A percentile compares a stretch with the other conserved stretches of the same genome.
Conservation (phyloP, 30 jellyfish, hydroid and myxozoan species). For the Catostylus mosaicus region DNA sequence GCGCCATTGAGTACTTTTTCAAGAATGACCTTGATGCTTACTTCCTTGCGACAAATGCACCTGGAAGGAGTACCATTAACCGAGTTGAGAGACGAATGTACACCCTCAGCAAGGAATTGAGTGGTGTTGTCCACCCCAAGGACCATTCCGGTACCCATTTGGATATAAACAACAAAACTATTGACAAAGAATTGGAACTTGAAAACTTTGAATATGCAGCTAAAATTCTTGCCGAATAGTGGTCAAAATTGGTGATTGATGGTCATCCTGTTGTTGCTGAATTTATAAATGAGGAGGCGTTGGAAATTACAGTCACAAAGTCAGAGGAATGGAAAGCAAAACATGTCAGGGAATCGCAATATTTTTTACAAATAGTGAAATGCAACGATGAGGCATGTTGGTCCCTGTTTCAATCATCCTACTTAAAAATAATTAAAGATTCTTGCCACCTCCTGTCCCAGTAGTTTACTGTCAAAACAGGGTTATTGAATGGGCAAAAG, state of each 20-base stretch:
- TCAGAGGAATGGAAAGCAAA: constrained; percentile 57
- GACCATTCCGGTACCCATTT: constrained; percentile 61
- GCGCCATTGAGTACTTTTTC: constrained; percentile 68
- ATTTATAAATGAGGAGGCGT: constrained; percentile 38
- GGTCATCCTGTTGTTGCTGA: constrained; percentile 74
- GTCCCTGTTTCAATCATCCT: constrained; percentile 41
- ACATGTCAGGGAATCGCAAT: constrained; percentile 62
- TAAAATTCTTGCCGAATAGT: constrained; percentile 56
- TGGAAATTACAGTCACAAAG: constrained; percentile 51
- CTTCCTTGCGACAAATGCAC: constrained; percentile 80
- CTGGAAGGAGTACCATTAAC: constrained; percentile 69
- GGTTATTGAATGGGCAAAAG: constrained; percentile 56
- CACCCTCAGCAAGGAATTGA: constrained; percentile 63
- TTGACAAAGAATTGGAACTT: constrained; percentile 61
- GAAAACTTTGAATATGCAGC: constrained; percentile 50
- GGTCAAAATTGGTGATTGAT: constrained; percentile 65
- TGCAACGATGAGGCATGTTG: constrained; percentile 58
- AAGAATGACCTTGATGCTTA: constrained; percentile 72
- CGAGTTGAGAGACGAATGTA: constrained; percentile 54
- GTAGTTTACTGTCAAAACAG: constrained; percentile 60
- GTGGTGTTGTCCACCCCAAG: constrained; percentile 69
- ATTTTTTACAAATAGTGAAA: constrained; percentile 59
- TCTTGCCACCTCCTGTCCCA: constrained; percentile 79
- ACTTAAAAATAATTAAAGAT: constrained; percentile 35
- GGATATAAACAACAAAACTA: constrained; percentile 54